Percentiles rank a stretch among this genome's conserved stretches.
These are phyloP conservation scores for Chloroceryle aenea DNA, from an alignment of 2,113 vertebrate species.

Conservation along the genomic window DNA sequence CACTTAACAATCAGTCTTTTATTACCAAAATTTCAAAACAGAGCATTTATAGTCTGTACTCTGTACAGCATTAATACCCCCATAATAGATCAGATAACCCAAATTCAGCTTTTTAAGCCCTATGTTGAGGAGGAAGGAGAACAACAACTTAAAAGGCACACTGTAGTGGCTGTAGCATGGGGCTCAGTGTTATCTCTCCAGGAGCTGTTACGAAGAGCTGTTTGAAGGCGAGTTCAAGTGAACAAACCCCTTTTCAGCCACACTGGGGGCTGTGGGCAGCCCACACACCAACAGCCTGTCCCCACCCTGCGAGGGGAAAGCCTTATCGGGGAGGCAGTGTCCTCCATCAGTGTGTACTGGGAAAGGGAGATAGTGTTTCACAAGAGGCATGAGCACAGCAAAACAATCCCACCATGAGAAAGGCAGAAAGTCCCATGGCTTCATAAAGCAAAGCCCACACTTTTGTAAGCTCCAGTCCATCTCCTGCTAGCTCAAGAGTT, in stretches of 20 bases:
- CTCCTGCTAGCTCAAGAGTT: fast-evolving
- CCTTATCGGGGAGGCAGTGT: constrained; percentile 72
- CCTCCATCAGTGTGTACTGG: constrained; percentile 46
- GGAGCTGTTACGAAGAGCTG: neutral
- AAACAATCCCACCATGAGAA: neutral
- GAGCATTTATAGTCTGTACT: neutral
- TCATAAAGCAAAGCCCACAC: neutral
- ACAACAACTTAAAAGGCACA: fast-evolving
- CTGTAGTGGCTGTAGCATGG: neutral
- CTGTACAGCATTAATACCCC: fast-evolving
- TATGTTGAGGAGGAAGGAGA: neutral
- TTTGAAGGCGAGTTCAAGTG: neutral
- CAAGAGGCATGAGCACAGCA: neutral
- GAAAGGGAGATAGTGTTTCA: constrained; percentile 58
- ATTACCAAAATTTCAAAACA: neutral
- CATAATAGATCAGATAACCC: neutral
- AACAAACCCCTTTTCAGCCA: neutral
- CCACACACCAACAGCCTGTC: neutral
- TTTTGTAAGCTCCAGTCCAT: neutral
- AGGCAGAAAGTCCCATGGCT: neutral
- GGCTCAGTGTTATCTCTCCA: neutral
- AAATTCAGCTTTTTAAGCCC: neutral
- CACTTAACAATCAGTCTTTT: neutral
- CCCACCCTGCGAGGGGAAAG: constrained; percentile 58
- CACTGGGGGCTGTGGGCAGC: neutral